phyloP scores from a whole-genome alignment of 2,888 invertebrate genomes.

The Zeuzera pyrina region DNA sequence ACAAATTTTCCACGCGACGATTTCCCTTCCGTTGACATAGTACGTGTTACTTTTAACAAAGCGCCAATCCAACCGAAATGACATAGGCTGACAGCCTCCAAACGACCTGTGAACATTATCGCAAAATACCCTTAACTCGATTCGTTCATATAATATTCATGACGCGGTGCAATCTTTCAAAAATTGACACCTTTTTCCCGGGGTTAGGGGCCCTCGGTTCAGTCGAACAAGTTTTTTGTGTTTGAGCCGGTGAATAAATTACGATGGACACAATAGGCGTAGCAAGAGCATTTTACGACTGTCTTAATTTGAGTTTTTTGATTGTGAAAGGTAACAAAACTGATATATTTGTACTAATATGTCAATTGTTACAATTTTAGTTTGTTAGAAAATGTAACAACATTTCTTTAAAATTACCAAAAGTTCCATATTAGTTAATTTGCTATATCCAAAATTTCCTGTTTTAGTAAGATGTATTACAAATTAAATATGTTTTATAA shows the following conservation, averaged over 20 bases:
- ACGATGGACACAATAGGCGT: constrained; percentile 44
- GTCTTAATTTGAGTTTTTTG: constrained; percentile 44
- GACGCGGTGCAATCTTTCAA: constrained; percentile 70
- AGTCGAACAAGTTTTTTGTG: constrained; percentile 59
- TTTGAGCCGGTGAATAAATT: constrained; percentile 65
- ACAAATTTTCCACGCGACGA: constrained; percentile 49
- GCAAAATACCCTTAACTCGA: constrained; percentile 69
- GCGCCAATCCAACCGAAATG: constrained; percentile 68
- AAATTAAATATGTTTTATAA: too few relatives aligned
- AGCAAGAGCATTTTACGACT: constrained; percentile 35
- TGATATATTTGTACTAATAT: too few relatives aligned
- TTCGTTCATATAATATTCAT: constrained; percentile 73
- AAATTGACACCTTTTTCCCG: constrained; percentile 68
- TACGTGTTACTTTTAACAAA: constrained; percentile 70
- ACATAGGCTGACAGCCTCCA: constrained; percentile 68
- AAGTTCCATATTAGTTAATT: too few relatives aligned
- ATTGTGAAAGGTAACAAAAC: too few relatives aligned
- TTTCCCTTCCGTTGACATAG: constrained; percentile 44
- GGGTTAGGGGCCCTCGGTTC: constrained; percentile 37
- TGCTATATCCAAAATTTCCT: too few relatives aligned
- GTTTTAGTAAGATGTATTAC: too few relatives aligned
- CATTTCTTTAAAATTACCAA: too few relatives aligned
- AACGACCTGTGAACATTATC: constrained; percentile 65
- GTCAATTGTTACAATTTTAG: too few relatives aligned
- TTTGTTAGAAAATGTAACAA: too few relatives aligned